Evolutionary conservation across 2,113 vertebrate species (phyloP).

Genomic region (Pachycephala philippinensis): DNA sequence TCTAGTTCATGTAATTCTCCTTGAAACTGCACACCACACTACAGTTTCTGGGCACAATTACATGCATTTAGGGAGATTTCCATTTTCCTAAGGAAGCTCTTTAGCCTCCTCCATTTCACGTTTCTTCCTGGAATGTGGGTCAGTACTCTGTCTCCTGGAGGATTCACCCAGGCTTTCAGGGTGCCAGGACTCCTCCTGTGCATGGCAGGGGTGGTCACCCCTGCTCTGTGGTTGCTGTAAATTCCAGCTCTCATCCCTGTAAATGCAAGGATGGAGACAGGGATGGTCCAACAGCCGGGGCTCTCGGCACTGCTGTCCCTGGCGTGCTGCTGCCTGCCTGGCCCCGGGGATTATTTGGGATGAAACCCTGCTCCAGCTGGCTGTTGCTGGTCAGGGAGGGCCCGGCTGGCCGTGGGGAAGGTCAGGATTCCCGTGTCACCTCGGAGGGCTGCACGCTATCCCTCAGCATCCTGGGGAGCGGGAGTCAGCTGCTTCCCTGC

Average conservation of each 20-base stretch:
- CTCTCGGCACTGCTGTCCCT: not conserved
- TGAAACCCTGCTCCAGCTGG: not conserved
- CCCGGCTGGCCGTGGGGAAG: not conserved
- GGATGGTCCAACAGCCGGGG: accelerated
- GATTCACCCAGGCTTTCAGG: not conserved
- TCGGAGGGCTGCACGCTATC: accelerated
- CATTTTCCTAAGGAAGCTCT: not conserved
- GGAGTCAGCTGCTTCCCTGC: conserved; percentile 5
- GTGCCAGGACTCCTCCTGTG: not conserved
- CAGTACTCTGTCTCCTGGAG: not conserved
- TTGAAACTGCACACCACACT: not conserved
- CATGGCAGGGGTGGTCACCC: not conserved
- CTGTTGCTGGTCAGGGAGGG: not conserved
- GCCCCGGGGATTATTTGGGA: not conserved
- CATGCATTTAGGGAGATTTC: not conserved
- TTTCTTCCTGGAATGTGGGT: not conserved
- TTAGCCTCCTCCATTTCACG: not conserved
- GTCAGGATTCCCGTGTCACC: not conserved
- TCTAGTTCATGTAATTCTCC: not conserved
- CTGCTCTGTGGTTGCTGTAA: not conserved
- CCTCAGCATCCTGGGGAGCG: not conserved
- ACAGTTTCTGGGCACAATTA: not conserved
- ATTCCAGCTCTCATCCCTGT: not conserved
- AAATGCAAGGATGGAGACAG: not conserved
- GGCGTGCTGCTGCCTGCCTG: not conserved